Conservation (phyloP, 2,888 invertebrate species). For the Chromoteleia sp. region DNA sequence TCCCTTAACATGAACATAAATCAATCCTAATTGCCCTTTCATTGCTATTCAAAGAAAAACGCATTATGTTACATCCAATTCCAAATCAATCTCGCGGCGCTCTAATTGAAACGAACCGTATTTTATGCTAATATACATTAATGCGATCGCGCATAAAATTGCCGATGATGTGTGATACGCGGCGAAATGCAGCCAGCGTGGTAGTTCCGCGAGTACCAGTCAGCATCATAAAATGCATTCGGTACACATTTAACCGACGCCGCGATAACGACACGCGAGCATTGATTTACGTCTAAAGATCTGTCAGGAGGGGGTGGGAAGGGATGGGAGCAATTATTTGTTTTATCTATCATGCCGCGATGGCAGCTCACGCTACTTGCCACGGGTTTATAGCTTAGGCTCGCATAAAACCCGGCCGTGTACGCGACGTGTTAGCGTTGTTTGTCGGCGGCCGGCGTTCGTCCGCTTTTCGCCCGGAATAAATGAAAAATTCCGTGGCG, state of each 20-base stretch:
- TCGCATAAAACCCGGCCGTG: conserved; percentile 71
- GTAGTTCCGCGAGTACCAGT: conserved; percentile 10
- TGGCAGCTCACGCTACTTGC: conserved; percentile 63
- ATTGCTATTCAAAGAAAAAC: conserved; percentile 7
- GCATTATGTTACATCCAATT: conserved; percentile 15
- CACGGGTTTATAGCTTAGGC: conserved; percentile 56
- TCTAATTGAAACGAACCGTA: conserved; percentile 23
- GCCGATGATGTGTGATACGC: conserved; percentile 15
- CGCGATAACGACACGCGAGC: conserved; percentile 43
- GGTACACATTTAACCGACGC: conserved; percentile 7
- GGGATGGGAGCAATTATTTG: conserved; percentile 44
- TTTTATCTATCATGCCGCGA: conserved; percentile 54
- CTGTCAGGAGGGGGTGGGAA: not conserved
- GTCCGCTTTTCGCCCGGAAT: conserved; percentile 76
- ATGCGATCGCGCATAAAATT: conserved; percentile 27
- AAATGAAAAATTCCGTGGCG: conserved; percentile 76
- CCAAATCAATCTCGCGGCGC: conserved; percentile 9
- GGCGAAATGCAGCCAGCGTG: conserved; percentile 4
- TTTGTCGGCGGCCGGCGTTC: conserved; percentile 75
- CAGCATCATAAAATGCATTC: conserved; percentile 43
- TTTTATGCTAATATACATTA: conserved; percentile 25
- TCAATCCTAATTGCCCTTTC: conserved; percentile 25
- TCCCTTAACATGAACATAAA: conserved; percentile 18
- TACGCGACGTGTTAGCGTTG: conserved; percentile 74
- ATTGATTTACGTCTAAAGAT: conserved; percentile 52